Conservation (phyloP, 2,888 invertebrate genomes). For the Physocephala rufipes region DNA sequence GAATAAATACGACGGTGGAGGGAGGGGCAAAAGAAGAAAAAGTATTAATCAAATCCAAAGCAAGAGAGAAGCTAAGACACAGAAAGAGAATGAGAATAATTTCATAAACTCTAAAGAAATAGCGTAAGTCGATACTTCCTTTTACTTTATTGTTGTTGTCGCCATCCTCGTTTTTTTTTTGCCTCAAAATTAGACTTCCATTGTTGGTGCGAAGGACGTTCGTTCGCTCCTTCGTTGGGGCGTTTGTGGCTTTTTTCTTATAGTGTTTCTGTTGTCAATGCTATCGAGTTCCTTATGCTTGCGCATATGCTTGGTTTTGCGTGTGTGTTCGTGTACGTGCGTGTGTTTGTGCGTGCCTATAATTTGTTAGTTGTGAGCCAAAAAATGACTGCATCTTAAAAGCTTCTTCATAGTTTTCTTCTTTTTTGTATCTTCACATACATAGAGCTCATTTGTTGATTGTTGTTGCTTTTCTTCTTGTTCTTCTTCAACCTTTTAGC, state of each 20-base stretch:
- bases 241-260: neutral
- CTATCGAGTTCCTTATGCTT: too few species aligned
- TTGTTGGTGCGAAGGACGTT: neutral
- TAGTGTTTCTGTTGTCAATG: too few species aligned
- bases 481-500: neutral
- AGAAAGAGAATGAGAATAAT: neutral
- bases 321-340: neutral
- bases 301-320: too few species aligned
- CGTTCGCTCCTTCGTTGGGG: neutral
- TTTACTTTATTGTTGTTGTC: too few species aligned
- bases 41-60: neutral
- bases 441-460: neutral
- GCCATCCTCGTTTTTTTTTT: neutral
- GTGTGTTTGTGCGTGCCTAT: neutral
- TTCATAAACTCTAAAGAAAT: neutral
- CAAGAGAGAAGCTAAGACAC: neutral
- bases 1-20: too few species aligned
- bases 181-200: too few species aligned
- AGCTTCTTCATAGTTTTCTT: neutral
- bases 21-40: too few species aligned
- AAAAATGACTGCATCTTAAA: neutral
- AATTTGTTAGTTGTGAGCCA: conserved; percentile 18
- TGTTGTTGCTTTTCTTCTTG: conserved; percentile 7
- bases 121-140: too few species aligned
- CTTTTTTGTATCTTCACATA: too few species aligned